A percentile compares a stretch with the other conserved stretches of the same genome.
phyloP scores from a whole-genome alignment of 1,140 invertebrate species.

The Drosophila bipectinata region DNA sequence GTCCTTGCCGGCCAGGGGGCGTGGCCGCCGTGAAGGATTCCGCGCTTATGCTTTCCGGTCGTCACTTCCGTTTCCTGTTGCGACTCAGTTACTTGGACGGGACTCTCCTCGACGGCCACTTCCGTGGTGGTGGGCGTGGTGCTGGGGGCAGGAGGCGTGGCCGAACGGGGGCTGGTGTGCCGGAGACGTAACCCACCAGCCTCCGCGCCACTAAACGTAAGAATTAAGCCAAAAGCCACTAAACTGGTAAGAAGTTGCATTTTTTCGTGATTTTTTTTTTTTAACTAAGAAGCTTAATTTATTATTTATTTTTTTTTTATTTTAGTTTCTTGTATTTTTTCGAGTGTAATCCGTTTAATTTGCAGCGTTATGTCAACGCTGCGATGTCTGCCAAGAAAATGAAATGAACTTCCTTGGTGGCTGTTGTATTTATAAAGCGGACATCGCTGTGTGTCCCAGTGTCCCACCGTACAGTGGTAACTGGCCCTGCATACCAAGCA shows the following conservation, averaged over 20 bases:
- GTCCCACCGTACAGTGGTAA: conserved; percentile 10
- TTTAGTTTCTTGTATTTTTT: background rate
- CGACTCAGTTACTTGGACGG: conserved; percentile 9
- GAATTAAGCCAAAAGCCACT: conserved; percentile 21
- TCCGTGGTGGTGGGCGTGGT: conserved; percentile 30
- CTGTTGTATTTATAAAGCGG: conserved; percentile 84
- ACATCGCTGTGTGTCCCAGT: conserved; percentile 34
- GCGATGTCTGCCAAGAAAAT: conserved; percentile 72
- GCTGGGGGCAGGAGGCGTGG: conserved; percentile 34
- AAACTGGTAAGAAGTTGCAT: conserved; percentile 23
- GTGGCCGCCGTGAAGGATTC: conserved; percentile 58
- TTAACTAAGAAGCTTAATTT: background rate
- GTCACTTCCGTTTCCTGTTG: conserved; percentile 18
- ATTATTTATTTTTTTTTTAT: background rate
- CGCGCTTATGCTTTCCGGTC: conserved; percentile 71
- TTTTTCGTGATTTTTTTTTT: conserved; percentile 8
- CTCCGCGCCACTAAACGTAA: conserved; percentile 4
- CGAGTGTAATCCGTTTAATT: conserved; percentile 25
- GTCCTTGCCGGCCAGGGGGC: conserved; percentile 64
- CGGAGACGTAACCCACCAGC: conserved; percentile 48
- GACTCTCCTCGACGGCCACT: background rate
- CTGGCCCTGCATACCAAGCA: conserved; percentile 62
- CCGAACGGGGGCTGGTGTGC: conserved; percentile 24
- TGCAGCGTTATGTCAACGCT: conserved; percentile 67
- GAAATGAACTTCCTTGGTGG: conserved; percentile 81